Conservation (phyloP, 2,797 vertebrate species). For the Bovichtus variegatus region DNA sequence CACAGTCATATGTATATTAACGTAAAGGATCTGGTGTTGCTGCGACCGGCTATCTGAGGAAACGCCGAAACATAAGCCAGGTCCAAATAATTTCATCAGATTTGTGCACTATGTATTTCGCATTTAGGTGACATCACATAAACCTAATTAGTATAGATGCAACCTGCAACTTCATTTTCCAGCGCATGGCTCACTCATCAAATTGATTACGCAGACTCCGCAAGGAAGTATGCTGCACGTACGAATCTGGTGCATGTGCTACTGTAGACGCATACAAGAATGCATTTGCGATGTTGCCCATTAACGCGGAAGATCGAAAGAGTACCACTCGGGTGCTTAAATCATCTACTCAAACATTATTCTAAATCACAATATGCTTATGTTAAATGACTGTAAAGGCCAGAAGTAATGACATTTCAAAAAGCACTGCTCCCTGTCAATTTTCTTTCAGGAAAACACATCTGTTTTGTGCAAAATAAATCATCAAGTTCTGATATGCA, state of each 20-base stretch:
- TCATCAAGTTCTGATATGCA: constrained; percentile 67
- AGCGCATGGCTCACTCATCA: constrained; percentile 79
- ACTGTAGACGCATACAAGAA: constrained; percentile 37
- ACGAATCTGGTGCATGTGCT: constrained; percentile 37
- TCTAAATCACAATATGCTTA: constrained; percentile 47
- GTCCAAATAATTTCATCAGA: constrained; percentile 78
- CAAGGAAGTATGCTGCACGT: constrained; percentile 53
- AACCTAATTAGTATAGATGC: constrained; percentile 80
- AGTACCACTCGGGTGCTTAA: constrained; percentile 65
- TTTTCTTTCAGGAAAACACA: constrained; percentile 53
- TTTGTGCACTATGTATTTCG: constrained; percentile 72
- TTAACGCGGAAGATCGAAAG: constrained; percentile 41
- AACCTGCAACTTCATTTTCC: constrained; percentile 80
- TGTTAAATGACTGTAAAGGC: constrained; percentile 43
- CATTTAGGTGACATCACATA: constrained; percentile 81
- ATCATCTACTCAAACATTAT: constrained; percentile 39
- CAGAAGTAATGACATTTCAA: constrained; percentile 27
- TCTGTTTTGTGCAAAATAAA: constrained; percentile 78
- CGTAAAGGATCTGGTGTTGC: constrained; percentile 42
- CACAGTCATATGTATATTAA: constrained; percentile 34
- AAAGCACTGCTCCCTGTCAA: constrained; percentile 67
- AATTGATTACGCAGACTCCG: constrained; percentile 72
- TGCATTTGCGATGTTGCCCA: constrained; percentile 40
- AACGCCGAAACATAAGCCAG: constrained; percentile 70
- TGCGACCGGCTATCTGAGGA: constrained; percentile 45